Conservation (phyloP, 92 coral and sea anemone species). For the Palythoa grandis region DNA sequence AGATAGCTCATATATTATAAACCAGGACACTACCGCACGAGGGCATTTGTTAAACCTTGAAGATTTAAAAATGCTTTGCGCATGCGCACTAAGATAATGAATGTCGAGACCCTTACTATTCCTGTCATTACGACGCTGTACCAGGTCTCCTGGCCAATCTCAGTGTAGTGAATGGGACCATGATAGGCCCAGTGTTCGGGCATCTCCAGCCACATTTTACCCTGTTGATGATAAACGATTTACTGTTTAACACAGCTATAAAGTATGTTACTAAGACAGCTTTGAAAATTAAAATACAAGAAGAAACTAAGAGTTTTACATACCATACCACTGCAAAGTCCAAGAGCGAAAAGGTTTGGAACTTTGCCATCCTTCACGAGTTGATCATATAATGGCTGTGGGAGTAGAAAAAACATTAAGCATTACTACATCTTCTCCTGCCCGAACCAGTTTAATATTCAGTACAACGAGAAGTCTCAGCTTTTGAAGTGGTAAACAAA, state of each 20-base stretch:
- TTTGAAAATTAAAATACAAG: neutral
- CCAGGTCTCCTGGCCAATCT: conserved; percentile 88
- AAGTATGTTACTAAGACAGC: no score
- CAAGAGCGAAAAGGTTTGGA: conserved; percentile 83
- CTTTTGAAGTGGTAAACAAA: no score
- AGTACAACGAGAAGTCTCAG: no score
- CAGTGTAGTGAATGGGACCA: conserved; percentile 82
- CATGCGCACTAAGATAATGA: no score
- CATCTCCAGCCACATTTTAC: conserved; percentile 77
- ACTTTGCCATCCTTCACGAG: conserved; percentile 81
- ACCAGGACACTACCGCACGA: no score
- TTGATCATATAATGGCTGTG: conserved; percentile 87
- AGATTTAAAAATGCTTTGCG: no score
- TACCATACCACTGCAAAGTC: conserved; percentile 90
- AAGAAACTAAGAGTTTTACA: conserved; percentile 6
- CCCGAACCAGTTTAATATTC: no score
- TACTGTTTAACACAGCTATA: no score
- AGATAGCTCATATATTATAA: no score
- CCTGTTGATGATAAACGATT: neutral
- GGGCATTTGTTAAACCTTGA: no score
- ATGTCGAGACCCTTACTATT: conserved; percentile 63
- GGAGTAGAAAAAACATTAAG: neutral
- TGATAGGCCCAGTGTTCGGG: conserved; percentile 75
- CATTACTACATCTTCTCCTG: no score
- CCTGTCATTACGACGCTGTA: conserved; percentile 93